A percentile compares a stretch with the other conserved stretches of the same genome.
Conservation (phyloP, 2,113 vertebrate species). For the Sinocyclocheilus grahami region DNA sequence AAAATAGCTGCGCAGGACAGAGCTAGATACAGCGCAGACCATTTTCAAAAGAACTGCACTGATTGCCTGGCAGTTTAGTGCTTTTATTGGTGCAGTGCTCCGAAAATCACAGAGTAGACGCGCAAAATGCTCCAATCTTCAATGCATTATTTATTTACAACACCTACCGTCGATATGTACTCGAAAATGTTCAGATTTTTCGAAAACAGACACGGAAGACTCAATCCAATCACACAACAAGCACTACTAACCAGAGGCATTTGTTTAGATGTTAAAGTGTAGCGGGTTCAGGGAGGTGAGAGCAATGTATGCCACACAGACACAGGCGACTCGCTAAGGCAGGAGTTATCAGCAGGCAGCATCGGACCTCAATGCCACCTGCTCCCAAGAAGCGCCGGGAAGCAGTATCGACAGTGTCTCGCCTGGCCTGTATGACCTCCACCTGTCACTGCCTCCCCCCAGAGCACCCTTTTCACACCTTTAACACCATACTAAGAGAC, state of each 20-base stretch:
- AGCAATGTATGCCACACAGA: neutral
- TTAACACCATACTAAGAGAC: neutral
- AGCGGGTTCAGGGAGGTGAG: neutral
- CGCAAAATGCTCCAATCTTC: slow-evolving; percentile 14
- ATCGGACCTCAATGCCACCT: slow-evolving; percentile 14
- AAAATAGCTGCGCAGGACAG: slow-evolving; percentile 34
- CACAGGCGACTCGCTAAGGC: neutral
- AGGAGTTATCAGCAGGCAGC: slow-evolving; percentile 22
- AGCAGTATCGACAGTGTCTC: neutral
- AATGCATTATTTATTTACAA: slow-evolving; percentile 29
- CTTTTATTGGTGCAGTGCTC: slow-evolving; percentile 15
- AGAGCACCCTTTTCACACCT: slow-evolving; percentile 27
- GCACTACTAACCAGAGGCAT: neutral
- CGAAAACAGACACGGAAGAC: neutral
- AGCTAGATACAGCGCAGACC: slow-evolving; percentile 8
- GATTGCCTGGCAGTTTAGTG: slow-evolving; percentile 31
- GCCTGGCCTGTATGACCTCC: slow-evolving; percentile 11
- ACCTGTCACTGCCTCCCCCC: slow-evolving; percentile 15
- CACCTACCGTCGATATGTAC: neutral
- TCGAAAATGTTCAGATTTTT: neutral
- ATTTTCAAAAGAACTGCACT: slow-evolving; percentile 37
- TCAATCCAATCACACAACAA: neutral
- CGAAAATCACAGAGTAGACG: slow-evolving; percentile 9
- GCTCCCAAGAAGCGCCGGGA: slow-evolving; percentile 17
- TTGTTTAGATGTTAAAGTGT: neutral